Evolutionary conservation across 2,797 vertebrate species (phyloP).

Genomic region (Arctocebus calabarensis): DNA sequence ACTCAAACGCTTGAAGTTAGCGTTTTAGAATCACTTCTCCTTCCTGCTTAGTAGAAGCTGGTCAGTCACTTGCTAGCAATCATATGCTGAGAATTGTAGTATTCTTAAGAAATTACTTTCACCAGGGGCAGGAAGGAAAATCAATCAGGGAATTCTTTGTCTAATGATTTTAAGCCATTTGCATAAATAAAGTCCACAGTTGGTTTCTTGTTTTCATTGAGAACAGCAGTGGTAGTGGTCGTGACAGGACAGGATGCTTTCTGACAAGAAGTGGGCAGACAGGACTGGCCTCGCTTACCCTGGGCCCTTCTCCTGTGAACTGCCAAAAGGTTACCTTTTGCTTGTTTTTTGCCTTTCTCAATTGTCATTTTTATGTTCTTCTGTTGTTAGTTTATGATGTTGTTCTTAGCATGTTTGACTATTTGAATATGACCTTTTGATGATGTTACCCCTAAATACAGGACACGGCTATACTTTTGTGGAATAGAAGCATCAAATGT

Average conservation of each 20-base stretch:
- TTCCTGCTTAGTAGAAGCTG: not conserved
- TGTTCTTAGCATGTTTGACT: constrained; percentile 15
- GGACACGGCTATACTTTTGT: not conserved
- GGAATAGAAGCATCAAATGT: constrained; percentile 21
- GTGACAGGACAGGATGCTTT: not conserved
- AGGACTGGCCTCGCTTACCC: not conserved
- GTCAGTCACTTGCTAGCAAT: not conserved
- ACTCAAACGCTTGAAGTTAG: not conserved
- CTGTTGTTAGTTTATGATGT: constrained; percentile 53
- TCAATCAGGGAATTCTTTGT: not conserved
- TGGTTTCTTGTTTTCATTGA: not conserved
- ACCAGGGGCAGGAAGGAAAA: not conserved
- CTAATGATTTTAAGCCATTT: not conserved
- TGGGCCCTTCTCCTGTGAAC: not conserved
- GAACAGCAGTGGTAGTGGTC: not conserved
- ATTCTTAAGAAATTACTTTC: constrained; percentile 32
- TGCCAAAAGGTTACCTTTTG: not conserved
- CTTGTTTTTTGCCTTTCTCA: constrained; percentile 48
- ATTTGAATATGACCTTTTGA: constrained; percentile 34
- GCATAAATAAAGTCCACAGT: not conserved
- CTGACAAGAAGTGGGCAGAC: not conserved
- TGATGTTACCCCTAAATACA: not conserved
- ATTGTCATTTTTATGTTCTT: constrained; percentile 27
- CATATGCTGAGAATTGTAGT: not conserved
- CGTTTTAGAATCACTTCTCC: not conserved